These are phyloP conservation scores for Drosophila peninsularis DNA, from an alignment of 2,888 invertebrate species.

Conservation along the genomic window DNA sequence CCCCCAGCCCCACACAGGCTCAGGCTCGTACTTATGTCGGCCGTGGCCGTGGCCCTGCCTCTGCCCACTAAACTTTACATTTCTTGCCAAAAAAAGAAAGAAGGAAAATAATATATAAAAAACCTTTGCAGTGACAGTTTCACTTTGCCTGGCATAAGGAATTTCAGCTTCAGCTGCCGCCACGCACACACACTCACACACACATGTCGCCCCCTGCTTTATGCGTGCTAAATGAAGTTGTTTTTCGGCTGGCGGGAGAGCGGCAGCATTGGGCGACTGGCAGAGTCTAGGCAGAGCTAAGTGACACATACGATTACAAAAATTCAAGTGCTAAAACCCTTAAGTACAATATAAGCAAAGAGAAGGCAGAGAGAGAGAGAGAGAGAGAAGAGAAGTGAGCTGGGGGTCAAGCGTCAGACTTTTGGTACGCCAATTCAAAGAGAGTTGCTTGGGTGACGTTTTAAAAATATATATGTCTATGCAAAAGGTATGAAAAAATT, in stretches of 20 bases:
- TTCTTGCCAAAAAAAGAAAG: constrained; percentile 44
- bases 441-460: no score
- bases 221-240: constrained; percentile 77
- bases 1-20: neutral
- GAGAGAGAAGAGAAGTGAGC: no score
- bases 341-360: neutral
- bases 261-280: neutral
- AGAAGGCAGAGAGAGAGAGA: no score
- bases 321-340: constrained; percentile 3
- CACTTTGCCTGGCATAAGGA: constrained; percentile 73
- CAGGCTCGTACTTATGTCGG: constrained; percentile 13
- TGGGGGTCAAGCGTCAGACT: neutral
- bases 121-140: constrained; percentile 73
- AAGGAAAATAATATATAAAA: constrained; percentile 16
- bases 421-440: neutral
- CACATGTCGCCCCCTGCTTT: constrained; percentile 72
- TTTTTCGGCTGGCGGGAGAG: constrained; percentile 31
- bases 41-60: neutral
- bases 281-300: constrained; percentile 16
- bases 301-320: constrained; percentile 20
- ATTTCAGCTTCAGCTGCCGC: constrained; percentile 53
- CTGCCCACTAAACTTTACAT: constrained; percentile 52
- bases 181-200: constrained; percentile 66
- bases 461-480: neutral
- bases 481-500: no score